Base-by-base conservation (phyloP, 2,113 vertebrate species). In the Cynoglossus semilaevis region DNA sequence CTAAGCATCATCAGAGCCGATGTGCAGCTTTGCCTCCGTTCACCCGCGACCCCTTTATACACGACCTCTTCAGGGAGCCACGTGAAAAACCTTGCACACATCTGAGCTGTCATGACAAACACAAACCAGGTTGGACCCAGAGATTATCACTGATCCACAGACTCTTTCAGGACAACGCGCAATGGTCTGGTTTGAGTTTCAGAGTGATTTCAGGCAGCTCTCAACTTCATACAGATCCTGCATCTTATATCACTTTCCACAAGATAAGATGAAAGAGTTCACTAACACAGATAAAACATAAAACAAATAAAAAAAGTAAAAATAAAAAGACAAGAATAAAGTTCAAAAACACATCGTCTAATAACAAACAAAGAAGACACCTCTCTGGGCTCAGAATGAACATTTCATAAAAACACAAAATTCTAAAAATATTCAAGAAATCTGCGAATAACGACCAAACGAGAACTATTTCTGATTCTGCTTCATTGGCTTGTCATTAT, bases 31-130 rank as follows among this genome's bases (percentile, higher is more conserved):
- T 72, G 60, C 44, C 62, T 64, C 69, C 60, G 38, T 51, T 74
- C 77, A 84, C 72, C 82, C 38, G 15, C 81, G 76, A 85, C 81
- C 84, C 46, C 46, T 50, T 68, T 44, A 70, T 79, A 79, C 68
- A 41, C 71, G 72, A 79, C 79, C 77, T 59, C 56, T 8, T 29
- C 22, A 7, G 53, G 2, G 7, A 62, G 43, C 15, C 77, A 85
- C 45, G 55, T 83, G 82, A 84, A 58, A 49, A 63, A 61, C 63
- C 58, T n/a, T 42, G 52, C 62, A 82, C 74, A 76, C 70, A 69
- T 73, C 59, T 54, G 79, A 70, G 63, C 74, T 83, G 72, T 79
- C 77, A 75, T 48, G 74, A 83, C 50, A 76, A 88, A 86, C 81
- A 85, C 80, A 84, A 84, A 77, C 74, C 74, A 88, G 85, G 52